These are phyloP conservation scores for Phoeniculus purpureus DNA, from an alignment of 2,797 vertebrate genomes.

Conservation along the genomic window DNA sequence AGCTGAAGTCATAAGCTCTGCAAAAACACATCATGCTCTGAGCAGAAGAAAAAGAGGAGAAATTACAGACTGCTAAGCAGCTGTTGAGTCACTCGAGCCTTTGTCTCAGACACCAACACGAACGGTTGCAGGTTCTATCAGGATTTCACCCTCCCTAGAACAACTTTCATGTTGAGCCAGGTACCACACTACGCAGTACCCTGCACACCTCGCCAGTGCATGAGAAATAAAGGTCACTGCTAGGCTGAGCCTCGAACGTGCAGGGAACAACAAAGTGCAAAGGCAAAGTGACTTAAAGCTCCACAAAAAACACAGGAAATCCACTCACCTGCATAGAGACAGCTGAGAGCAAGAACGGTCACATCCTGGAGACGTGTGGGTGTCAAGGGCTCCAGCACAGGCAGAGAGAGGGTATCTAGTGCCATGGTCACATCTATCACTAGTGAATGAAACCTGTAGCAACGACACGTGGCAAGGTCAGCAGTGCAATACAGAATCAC, in stretches of 20 bases:
- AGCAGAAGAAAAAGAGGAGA: not conserved
- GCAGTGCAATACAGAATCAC: not conserved
- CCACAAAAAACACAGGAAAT: not conserved
- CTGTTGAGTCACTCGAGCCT: not conserved
- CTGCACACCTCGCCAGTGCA: not conserved
- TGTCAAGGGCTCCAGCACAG: conserved; percentile 94
- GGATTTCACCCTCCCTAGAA: not conserved
- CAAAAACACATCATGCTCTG: not conserved
- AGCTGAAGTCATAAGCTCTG: not conserved
- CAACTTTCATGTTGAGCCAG: not conserved
- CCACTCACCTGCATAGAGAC: conserved; percentile 94
- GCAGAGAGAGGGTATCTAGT: conserved; percentile 94
- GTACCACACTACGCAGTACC: not conserved
- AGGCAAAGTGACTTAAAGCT: not conserved
- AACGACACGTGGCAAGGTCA: not conserved
- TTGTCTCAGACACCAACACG: not conserved
- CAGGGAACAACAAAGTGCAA: not conserved
- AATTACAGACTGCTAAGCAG: conserved; percentile 11
- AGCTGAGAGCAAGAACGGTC: conserved; percentile 96
- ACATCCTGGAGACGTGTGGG: conserved; percentile 94
- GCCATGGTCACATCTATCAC: conserved; percentile 99
- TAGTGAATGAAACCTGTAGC: conserved; percentile 92
- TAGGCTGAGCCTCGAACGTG: rapidly evolving
- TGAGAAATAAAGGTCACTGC: not conserved
- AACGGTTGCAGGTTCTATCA: not conserved